Evolutionary conservation across 2,888 invertebrate genomes (phyloP), one percentile per base, ranked within the genome.

Genomic region (Pollenia griseotomentosa): DNA sequence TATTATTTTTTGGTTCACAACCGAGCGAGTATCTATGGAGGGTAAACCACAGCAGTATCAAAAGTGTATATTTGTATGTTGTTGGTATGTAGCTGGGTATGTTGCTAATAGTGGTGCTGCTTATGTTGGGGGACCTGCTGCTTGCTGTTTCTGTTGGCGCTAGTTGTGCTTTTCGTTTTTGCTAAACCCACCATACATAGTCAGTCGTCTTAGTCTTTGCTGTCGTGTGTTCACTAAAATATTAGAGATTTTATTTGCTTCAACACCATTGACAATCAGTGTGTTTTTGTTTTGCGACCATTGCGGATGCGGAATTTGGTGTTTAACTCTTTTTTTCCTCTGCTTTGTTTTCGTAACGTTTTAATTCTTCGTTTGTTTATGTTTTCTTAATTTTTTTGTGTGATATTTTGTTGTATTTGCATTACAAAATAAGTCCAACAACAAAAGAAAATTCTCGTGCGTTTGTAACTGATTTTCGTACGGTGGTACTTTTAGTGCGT

Each of bases 211-310:
- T 23, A n/a, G 71, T 4, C 51, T 40, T 40, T 55, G 46, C 53
- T 48, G 48, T 66, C 42, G 81, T 74, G 48, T 51, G 14, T 74
- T 57, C 42, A 66, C 57, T 75, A 68, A 65, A 33, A 71, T 78
- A 73, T 65, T 71, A 83, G 71, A 84, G 84, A 84, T 79, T 84
- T 80, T 85, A 85, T 73, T 83, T 71, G 86, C 83, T 53, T 85
- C 40, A 85, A 68, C 74, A 80, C 83, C 86, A 77, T 75, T 77
- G 83, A 75, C 83, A 83, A 70, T 83, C 89, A 89, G 89, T 89
- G 89, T 88, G 89, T 89, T 89, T 89, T 88, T 88, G 80, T 86
- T 88, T 89, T 86, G 89, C 88, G 87, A 87, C 88, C 86, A 84
- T 84, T 85, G 87, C 88, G 88, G 87, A 88, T 89, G 88, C 88